These are phyloP conservation scores for Trachelipus rathkii DNA, from an alignment of 1,140 invertebrate genomes.

Conservation along the genomic window DNA sequence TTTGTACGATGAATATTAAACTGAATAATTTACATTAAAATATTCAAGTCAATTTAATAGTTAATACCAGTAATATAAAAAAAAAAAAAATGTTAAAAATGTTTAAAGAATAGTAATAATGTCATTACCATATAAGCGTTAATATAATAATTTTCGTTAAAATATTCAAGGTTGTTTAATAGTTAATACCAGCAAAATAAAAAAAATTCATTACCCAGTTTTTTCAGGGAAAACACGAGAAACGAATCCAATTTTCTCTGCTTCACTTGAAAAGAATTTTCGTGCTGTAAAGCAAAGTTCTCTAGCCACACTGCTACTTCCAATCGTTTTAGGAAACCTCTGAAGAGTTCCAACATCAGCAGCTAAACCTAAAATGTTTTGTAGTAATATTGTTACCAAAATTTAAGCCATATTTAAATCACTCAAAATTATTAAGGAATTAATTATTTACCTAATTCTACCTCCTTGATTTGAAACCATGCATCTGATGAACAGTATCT, in stretches of 20 bases:
- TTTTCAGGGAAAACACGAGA: constrained; percentile 67
- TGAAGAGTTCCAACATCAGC: constrained; percentile 93
- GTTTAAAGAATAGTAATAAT: neutral
- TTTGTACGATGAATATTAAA: no score
- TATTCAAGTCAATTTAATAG: no score
- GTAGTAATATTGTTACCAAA: neutral
- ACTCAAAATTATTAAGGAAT: neutral
- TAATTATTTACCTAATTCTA: constrained; percentile 53
- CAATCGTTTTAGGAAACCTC: constrained; percentile 86
- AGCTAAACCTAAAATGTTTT: constrained; percentile 69
- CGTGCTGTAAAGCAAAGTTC: constrained; percentile 84
- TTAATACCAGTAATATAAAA: no score
- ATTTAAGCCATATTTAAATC: neutral
- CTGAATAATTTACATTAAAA: no score
- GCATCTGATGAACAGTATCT: constrained; percentile 86
- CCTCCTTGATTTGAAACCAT: constrained; percentile 89
- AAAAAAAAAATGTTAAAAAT: neutral
- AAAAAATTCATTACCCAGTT: constrained; percentile 59
- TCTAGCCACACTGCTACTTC: constrained; percentile 76
- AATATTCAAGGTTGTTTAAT: no score
- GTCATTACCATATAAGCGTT: no score
- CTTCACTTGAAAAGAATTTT: constrained; percentile 76
- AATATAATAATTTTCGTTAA: no score
- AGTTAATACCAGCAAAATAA: no score
- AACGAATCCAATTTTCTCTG: constrained; percentile 68